These are phyloP conservation scores for Morone saxatilis DNA, from an alignment of 2,113 vertebrate species.

Conservation along the genomic window DNA sequence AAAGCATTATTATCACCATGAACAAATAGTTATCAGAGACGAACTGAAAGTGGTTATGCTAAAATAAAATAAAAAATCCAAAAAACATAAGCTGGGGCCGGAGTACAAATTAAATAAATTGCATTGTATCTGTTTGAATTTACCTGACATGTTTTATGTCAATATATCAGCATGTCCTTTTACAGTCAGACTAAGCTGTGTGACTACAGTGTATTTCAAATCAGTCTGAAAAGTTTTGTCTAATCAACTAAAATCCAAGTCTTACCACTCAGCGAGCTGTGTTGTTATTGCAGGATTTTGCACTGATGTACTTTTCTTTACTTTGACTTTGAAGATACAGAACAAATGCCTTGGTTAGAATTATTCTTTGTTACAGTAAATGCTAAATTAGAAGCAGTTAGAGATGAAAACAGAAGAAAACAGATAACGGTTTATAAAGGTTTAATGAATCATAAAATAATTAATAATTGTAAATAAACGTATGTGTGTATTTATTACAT, in stretches of 20 bases:
- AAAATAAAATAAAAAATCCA: neutral
- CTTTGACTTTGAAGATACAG: neutral
- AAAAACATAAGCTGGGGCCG: neutral
- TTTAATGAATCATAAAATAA: neutral
- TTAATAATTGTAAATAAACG: neutral
- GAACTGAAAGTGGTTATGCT: slow-evolving; percentile 42
- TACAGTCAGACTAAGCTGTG: neutral
- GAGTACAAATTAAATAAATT: slow-evolving; percentile 45
- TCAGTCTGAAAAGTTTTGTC: neutral
- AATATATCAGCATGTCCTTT: neutral
- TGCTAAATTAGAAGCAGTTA: neutral
- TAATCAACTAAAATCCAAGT: slow-evolving; percentile 2
- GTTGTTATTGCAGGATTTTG: neutral
- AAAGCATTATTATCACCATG: slow-evolving; percentile 71
- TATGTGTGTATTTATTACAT: neutral
- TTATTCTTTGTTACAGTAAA: neutral
- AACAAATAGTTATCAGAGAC: slow-evolving; percentile 68
- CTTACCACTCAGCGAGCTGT: neutral
- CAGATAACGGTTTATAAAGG: neutral
- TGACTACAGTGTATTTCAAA: neutral
- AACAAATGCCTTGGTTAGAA: neutral
- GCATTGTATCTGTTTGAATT: slow-evolving; percentile 10
- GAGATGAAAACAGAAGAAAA: neutral
- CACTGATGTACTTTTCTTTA: neutral
- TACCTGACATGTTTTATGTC: slow-evolving; percentile 39